phyloP scores from a whole-genome alignment of 2,797 vertebrate species.

The Melanotaenia boesemani region DNA sequence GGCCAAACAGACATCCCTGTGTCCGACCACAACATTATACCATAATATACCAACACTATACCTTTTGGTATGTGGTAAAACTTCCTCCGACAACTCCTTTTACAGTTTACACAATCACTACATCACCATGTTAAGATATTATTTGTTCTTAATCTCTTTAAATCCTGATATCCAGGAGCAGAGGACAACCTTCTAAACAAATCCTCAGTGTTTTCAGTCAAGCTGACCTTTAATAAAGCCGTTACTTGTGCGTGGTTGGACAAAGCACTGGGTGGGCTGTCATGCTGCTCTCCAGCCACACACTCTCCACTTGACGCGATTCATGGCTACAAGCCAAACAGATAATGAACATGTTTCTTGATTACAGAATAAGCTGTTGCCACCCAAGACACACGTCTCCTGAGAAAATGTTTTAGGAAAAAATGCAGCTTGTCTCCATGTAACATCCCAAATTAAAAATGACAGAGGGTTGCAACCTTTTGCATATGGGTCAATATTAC shows the following conservation, averaged over 20 bases:
- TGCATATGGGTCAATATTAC: constrained; percentile 41
- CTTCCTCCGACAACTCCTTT: constrained; percentile 10
- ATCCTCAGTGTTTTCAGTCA: constrained; percentile 42
- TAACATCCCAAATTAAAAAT: constrained; percentile 36
- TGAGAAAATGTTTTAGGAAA: constrained; percentile 2
- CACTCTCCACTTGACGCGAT: constrained; percentile 8
- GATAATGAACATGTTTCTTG: constrained; percentile 33
- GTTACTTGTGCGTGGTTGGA: constrained; percentile 53
- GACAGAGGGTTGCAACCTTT: constrained; percentile 27
- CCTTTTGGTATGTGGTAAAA: constrained; percentile 6
- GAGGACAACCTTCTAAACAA: constrained; percentile 14
- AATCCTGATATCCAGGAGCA: constrained; percentile 41
- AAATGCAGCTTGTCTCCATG: background rate
- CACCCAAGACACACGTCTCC: constrained; percentile 24
- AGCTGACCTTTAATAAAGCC: constrained; percentile 56
- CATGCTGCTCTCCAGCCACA: constrained; percentile 28
- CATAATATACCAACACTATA: no score
- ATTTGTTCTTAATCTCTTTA: constrained; percentile 35
- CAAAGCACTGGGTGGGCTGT: constrained; percentile 50
- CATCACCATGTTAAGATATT: constrained; percentile 17
- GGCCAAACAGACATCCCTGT: background rate
- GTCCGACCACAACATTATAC: background rate
- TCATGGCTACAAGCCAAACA: constrained; percentile 34
- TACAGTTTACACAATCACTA: constrained; percentile 19
- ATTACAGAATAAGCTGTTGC: constrained; percentile 30